Conservation (phyloP, 2,888 invertebrate species). For the Nomada ferruginata region DNA sequence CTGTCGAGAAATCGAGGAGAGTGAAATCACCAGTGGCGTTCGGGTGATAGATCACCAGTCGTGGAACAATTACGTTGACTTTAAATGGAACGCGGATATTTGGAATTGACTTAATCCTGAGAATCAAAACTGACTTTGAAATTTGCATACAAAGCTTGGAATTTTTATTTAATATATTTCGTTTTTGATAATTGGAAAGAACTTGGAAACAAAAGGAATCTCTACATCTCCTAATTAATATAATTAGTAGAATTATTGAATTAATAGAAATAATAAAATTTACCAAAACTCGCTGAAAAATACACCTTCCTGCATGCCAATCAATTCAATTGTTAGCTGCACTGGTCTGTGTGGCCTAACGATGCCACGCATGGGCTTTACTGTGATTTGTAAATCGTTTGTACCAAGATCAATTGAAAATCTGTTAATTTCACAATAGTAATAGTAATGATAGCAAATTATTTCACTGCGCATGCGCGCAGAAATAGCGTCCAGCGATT, state of each 20-base stretch:
- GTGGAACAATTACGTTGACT: slow-evolving; percentile 79
- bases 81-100: slow-evolving; percentile 72
- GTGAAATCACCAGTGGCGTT: slow-evolving; percentile 81
- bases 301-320: slow-evolving; percentile 80
- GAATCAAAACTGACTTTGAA: not conserved
- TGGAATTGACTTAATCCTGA: slow-evolving; percentile 74
- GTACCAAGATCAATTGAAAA: slow-evolving; percentile 84
- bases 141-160: not conserved
- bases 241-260: not conserved
- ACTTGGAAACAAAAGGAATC: no score
- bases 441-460: not conserved
- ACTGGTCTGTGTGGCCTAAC: slow-evolving; percentile 72
- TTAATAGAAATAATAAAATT: not conserved
- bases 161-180: not conserved
- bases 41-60: slow-evolving; percentile 81
- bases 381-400: slow-evolving; percentile 81
- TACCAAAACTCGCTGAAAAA: slow-evolving; percentile 84
- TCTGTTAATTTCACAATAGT: slow-evolving; percentile 51
- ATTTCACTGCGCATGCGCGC: no score
- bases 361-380: slow-evolving; percentile 83
- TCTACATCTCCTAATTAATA: not conserved
- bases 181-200: no score
- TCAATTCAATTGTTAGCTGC: slow-evolving; percentile 80
- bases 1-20: slow-evolving; percentile 83
- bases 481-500: no score